A percentile compares a stretch with the other conserved stretches of the same genome.
These are phyloP conservation scores for Holocentrus rufus DNA, from an alignment of 2,797 vertebrate genomes.

Conservation along the genomic window DNA sequence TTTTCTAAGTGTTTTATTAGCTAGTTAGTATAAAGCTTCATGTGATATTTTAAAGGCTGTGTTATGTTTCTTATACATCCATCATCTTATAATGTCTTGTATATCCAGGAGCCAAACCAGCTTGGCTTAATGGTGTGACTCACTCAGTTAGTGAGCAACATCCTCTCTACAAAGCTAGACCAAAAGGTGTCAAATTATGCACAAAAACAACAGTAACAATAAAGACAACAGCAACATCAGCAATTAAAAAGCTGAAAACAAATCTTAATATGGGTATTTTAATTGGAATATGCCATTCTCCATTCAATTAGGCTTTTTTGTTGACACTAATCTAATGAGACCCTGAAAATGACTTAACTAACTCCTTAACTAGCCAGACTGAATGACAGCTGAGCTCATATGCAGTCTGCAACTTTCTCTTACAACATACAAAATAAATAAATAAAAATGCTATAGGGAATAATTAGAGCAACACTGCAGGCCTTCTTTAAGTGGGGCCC, in stretches of 20 bases:
- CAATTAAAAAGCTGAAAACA: neutral
- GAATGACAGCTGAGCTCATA: neutral
- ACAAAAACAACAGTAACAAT: neutral
- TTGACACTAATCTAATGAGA: neutral
- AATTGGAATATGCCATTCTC: too few species aligned
- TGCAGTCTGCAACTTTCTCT: neutral
- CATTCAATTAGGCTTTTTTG: too few species aligned
- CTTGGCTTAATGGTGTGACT: too few species aligned
- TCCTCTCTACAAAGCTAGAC: too few species aligned
- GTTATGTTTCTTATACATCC: neutral
- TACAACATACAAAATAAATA: neutral
- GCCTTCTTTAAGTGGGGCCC: neutral
- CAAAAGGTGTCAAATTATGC: neutral
- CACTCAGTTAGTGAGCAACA: too few species aligned
- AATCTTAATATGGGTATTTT: too few species aligned
- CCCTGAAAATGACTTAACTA: neutral
- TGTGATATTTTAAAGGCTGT: constrained; percentile 1
- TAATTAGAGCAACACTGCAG: neutral
- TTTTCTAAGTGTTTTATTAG: neutral
- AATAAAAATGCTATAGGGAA: neutral
- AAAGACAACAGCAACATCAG: neutral
- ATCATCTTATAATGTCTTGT: constrained; percentile 9
- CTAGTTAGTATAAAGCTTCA: constrained; percentile 11
- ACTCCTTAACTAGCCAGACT: neutral
- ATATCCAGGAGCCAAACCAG: neutral